Percentiles rank a stretch among this genome's conserved stretches.
phyloP scores from a whole-genome alignment of 2,888 invertebrate genomes.

The Aethes cnicana region DNA sequence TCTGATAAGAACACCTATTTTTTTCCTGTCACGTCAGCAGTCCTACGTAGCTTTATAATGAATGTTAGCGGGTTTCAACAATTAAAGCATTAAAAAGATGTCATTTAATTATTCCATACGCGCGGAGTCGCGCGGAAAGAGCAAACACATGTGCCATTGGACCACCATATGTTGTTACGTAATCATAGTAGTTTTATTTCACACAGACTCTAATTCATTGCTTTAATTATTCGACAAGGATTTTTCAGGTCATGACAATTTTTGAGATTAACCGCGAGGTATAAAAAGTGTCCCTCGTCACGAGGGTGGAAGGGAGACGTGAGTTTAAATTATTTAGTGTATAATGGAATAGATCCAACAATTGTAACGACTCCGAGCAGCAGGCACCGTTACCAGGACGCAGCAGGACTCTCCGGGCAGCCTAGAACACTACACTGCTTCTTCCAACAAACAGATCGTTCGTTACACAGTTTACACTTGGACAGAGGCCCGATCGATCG shows the following conservation, averaged over 20 bases:
- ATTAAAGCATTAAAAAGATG: slow-evolving; percentile 51
- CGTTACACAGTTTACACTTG: slow-evolving; percentile 70
- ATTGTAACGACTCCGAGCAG: slow-evolving; percentile 37
- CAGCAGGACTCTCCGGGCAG: slow-evolving; percentile 18
- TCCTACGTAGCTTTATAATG: slow-evolving; percentile 57
- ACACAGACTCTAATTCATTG: slow-evolving; percentile 48
- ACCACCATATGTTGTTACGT: slow-evolving; percentile 72
- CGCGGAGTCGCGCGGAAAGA: slow-evolving; percentile 48
- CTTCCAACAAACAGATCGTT: slow-evolving; percentile 55
- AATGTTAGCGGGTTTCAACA: slow-evolving; percentile 53
- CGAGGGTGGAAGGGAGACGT: slow-evolving; percentile 18
- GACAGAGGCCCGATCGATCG: slow-evolving; percentile 81
- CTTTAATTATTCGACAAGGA: slow-evolving; percentile 37
- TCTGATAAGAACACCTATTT: slow-evolving; percentile 76
- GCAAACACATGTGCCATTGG: slow-evolving; percentile 66
- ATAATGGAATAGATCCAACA: slow-evolving; percentile 2
- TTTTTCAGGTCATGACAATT: neutral
- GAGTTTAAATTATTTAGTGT: slow-evolving; percentile 10
- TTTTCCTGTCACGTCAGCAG: slow-evolving; percentile 71
- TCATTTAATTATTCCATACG: slow-evolving; percentile 43
- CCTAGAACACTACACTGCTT: slow-evolving; percentile 21
- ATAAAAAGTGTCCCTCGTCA: neutral
- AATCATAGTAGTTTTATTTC: slow-evolving; percentile 53
- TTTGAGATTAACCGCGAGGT: neutral
- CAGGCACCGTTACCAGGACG: slow-evolving; percentile 31